Conservation (phyloP, 2,797 vertebrate genomes). For the Enteromius trimaculatus region DNA sequence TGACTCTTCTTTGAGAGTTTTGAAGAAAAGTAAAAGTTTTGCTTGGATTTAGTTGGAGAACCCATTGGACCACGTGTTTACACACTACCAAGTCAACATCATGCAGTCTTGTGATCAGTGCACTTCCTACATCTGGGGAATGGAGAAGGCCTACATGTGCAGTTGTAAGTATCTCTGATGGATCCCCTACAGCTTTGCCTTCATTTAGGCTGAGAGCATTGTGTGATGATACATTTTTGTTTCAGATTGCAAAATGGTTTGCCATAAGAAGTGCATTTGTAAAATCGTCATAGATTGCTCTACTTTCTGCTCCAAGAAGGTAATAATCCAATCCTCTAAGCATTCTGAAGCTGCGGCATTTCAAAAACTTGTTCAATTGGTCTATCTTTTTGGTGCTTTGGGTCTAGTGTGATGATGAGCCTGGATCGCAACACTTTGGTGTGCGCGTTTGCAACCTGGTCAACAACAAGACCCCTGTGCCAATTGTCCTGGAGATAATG, state of each 20-base stretch:
- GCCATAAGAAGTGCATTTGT: conserved; percentile 94
- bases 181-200: neutral
- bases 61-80: conserved; percentile 88
- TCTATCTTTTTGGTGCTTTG: neutral
- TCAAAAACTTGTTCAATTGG: neutral
- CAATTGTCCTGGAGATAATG: conserved; percentile 92
- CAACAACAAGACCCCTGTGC: conserved; percentile 86
- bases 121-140: conserved; percentile 93
- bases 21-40: conserved; percentile 4
- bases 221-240: neutral
- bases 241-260: conserved; percentile 94
- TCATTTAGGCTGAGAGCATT: neutral
- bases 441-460: conserved; percentile 85
- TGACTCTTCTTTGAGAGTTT: conserved; percentile 21
- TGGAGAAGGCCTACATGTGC: conserved; percentile 98
- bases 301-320: conserved; percentile 84
- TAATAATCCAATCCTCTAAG: conserved; percentile 55
- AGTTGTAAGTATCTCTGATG: conserved; percentile 80
- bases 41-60: conserved; percentile 83
- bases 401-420: conserved; percentile 83
- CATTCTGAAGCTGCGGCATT: neutral
- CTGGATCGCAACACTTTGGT: conserved; percentile 84
- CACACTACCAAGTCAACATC: conserved; percentile 94
- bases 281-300: conserved; percentile 88
- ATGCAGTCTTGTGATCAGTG: conserved; percentile 97